These are phyloP conservation scores for Aporophyla lueneburgensis DNA, from an alignment of 2,888 invertebrate genomes.

Conservation along the genomic window DNA sequence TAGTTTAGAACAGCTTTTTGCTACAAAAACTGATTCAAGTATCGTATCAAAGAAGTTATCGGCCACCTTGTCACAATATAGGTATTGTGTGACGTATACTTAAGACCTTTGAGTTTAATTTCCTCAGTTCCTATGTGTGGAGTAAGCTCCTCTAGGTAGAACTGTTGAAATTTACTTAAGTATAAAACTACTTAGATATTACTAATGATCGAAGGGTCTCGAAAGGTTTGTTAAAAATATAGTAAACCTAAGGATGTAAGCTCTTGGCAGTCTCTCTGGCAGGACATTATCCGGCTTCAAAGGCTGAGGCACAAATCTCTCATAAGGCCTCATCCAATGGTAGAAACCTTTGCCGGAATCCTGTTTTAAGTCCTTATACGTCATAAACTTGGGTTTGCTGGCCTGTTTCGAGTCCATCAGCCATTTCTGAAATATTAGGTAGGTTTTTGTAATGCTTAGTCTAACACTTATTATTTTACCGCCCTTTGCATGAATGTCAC, in stretches of 20 bases:
- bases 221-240: constrained; percentile 3
- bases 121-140: not conserved
- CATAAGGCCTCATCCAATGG: constrained; percentile 88
- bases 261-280: constrained; percentile 81
- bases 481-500: not conserved
- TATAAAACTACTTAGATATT: not conserved
- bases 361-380: constrained; percentile 81
- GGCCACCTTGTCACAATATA: not conserved
- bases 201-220: not conserved
- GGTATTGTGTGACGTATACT: not conserved
- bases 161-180: not conserved
- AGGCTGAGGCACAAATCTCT: constrained; percentile 77
- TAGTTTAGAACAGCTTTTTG: not conserved
- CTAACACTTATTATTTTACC: no score
- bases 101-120: not conserved
- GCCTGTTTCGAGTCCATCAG: constrained; percentile 83
- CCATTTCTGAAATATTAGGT: constrained; percentile 82
- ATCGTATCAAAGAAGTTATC: not conserved
- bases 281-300: constrained; percentile 77
- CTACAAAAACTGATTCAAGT: not conserved
- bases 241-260: constrained; percentile 81
- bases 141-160: not conserved
- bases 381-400: constrained; percentile 79
- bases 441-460: not conserved
- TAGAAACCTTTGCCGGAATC: constrained; percentile 86